phyloP scores from a whole-genome alignment of 2,888 invertebrate species.

The Drosophila mulleri region DNA sequence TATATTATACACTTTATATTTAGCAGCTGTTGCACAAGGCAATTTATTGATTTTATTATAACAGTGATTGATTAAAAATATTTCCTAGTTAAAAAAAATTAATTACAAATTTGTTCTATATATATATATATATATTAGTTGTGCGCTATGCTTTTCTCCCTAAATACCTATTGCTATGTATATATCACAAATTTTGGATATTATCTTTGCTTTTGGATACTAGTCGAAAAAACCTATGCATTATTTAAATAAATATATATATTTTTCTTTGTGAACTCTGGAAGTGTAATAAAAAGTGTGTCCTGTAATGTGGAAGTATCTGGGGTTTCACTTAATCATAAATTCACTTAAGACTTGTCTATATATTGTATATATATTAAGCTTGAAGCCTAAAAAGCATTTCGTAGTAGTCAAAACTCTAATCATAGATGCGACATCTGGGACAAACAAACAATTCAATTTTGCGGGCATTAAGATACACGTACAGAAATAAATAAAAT shows the following conservation, averaged over 20 bases:
- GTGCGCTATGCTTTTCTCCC: conserved; percentile 69
- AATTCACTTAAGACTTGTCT: conserved; percentile 50
- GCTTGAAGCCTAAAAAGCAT: conserved; percentile 73
- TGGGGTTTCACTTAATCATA: conserved; percentile 31
- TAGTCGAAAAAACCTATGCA: conserved; percentile 64
- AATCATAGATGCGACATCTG: conserved; percentile 1
- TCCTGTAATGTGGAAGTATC: conserved; percentile 71
- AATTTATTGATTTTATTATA: conserved; percentile 4
- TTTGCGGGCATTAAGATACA: background rate
- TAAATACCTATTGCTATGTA: conserved; percentile 41
- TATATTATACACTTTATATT: background rate
- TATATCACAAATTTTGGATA: conserved; percentile 67
- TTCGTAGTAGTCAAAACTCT: conserved; percentile 17
- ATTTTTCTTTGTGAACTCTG: conserved; percentile 40
- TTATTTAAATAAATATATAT: conserved; percentile 37
- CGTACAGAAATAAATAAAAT: background rate
- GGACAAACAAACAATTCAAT: background rate
- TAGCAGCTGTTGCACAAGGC: conserved; percentile 13
- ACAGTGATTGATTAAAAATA: conserved; percentile 40
- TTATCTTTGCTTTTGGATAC: conserved; percentile 36
- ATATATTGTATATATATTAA: conserved; percentile 39
- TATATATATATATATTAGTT: conserved; percentile 50
- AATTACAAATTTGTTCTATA: conserved; percentile 46
- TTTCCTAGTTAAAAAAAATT: conserved; percentile 28
- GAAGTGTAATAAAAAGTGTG: conserved; percentile 53